Conservation (phyloP, 2,888 invertebrate species). For the Cantharis nigra region DNA sequence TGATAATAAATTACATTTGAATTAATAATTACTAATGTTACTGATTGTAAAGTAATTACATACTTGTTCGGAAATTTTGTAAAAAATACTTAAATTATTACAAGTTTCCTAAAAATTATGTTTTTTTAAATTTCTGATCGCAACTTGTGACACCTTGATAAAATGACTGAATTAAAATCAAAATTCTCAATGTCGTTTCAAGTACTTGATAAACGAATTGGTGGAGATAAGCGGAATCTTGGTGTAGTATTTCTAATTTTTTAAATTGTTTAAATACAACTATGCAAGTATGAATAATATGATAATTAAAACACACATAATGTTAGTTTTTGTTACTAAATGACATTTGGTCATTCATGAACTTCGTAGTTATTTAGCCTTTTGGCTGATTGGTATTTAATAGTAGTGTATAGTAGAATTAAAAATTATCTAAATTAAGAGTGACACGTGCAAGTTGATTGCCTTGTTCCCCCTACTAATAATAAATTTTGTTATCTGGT, state of each 20-base stretch:
- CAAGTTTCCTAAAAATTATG: not conserved
- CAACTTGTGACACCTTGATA: not conserved
- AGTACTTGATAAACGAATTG: not conserved
- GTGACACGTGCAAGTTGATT: conserved; percentile 11
- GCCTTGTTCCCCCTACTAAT: conserved; percentile 8
- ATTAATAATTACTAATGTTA: not conserved
- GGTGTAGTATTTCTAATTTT: not conserved
- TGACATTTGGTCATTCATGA: not conserved
- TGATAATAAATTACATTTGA: not conserved
- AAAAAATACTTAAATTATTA: not conserved
- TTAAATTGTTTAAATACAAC: not conserved
- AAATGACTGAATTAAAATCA: not conserved
- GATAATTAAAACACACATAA: not conserved
- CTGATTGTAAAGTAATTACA: not conserved
- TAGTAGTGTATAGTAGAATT: not conserved
- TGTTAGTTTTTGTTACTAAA: not conserved
- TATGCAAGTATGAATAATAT: not conserved
- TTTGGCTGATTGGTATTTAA: not conserved
- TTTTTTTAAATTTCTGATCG: not conserved
- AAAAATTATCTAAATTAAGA: not conserved
- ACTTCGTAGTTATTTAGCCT: not conserved
- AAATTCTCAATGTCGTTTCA: not conserved
- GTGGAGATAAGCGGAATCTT: not conserved
- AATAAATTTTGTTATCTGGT: not conserved
- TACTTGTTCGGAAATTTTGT: not conserved